Conservation (phyloP, 2,113 vertebrate species). For the Notothenia coriiceps region DNA sequence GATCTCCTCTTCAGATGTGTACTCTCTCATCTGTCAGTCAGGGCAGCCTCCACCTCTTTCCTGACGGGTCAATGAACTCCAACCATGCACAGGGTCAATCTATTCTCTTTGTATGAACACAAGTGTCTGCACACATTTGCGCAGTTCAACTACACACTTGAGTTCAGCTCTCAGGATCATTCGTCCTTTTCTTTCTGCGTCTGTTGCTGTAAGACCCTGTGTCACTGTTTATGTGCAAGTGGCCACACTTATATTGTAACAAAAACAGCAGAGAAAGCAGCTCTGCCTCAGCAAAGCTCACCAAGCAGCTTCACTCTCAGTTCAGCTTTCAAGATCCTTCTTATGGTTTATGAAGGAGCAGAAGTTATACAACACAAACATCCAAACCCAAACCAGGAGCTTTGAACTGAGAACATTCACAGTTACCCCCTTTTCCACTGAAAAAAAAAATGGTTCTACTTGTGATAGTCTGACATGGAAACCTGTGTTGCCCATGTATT, state of each 20-base stretch:
- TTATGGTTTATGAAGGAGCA: constrained; percentile 50
- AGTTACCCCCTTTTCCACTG: too few relatives aligned
- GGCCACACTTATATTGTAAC: too few relatives aligned
- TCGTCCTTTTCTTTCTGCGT: constrained; percentile 52
- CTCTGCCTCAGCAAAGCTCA: too few relatives aligned
- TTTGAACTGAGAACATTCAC: constrained; percentile 29
- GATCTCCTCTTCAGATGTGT: constrained; percentile 60
- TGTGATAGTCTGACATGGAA: too few relatives aligned
- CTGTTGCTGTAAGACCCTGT: constrained; percentile 22
- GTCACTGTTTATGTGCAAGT: too few relatives aligned
- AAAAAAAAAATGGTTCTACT: too few relatives aligned
- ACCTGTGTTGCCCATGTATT: too few relatives aligned
- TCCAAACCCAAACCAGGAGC: constrained; percentile 36
- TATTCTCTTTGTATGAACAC: not conserved
- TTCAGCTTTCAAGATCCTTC: too few relatives aligned
- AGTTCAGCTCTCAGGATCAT: constrained; percentile 46
- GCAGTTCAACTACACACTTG: too few relatives aligned
- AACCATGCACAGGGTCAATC: not conserved
- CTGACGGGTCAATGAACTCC: constrained; percentile 36
- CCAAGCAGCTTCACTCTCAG: too few relatives aligned
- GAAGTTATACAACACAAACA: constrained; percentile 45
- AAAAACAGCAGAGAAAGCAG: too few relatives aligned
- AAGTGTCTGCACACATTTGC: not conserved
- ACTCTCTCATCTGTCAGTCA: constrained; percentile 64
- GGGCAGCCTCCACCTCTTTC: constrained; percentile 54